A percentile compares a stretch with the other conserved stretches of the same genome.
Evolutionary conservation across 1,140 invertebrate species (phyloP).

Genomic region (Penaeus indicus): DNA sequence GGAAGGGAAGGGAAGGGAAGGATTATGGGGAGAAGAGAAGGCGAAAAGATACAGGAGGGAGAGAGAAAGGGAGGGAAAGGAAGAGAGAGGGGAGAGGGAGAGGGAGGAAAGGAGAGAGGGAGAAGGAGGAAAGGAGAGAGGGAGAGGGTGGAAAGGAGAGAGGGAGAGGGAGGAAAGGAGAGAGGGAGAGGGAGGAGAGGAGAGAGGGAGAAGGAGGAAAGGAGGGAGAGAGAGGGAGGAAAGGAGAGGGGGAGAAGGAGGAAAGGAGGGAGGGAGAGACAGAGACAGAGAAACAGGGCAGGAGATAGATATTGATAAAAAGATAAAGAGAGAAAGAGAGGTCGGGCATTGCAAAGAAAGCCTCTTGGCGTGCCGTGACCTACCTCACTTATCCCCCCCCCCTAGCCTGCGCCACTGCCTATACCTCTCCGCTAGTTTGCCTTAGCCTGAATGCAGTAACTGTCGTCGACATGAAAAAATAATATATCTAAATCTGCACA

Average conservation of each 20-base stretch:
- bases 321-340: neutral
- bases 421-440: too few relatives aligned
- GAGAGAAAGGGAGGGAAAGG: neutral
- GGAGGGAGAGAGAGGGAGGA: neutral
- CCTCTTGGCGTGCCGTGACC: too few relatives aligned
- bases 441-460: too few relatives aligned
- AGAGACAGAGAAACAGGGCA: neutral
- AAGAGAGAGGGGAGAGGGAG: neutral
- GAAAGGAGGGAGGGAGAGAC: neutral
- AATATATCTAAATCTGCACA: too few relatives aligned
- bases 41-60: too few relatives aligned
- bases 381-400: too few relatives aligned
- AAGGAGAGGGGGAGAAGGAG: neutral
- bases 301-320: neutral
- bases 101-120: constrained; percentile 7
- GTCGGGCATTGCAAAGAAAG: too few relatives aligned
- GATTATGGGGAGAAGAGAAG: too few relatives aligned
- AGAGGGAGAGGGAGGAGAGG: neutral
- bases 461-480: too few relatives aligned
- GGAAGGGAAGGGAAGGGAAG: too few relatives aligned
- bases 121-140: neutral
- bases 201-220: neutral
- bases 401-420: too few relatives aligned
- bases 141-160: neutral
- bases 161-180: neutral